A percentile compares a stretch with the other conserved stretches of the same genome.
Evolutionary conservation across 2,113 vertebrate species (phyloP).

Genomic region (Mesembrinibis cayennensis): DNA sequence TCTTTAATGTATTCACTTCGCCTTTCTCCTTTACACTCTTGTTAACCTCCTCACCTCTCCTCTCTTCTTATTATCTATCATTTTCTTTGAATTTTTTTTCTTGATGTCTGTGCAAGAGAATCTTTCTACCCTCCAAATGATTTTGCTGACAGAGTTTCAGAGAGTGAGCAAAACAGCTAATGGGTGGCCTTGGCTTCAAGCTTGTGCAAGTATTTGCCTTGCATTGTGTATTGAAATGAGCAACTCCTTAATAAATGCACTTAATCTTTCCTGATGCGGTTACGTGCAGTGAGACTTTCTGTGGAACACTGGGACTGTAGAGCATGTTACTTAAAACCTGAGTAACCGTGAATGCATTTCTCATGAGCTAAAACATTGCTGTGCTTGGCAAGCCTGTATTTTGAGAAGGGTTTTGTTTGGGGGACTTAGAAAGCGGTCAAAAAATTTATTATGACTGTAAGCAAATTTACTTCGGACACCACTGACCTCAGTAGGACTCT

Average conservation of each 20-base stretch:
- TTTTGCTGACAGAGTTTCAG: background rate
- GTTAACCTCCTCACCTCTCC: background rate
- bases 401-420: background rate
- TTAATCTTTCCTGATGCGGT: background rate
- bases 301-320: background rate
- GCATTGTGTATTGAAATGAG: background rate
- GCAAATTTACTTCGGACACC: background rate
- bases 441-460: background rate
- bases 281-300: background rate
- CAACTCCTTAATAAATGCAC: background rate
- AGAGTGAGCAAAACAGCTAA: background rate
- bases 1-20: background rate
- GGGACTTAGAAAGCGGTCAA: background rate
- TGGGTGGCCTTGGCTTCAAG: background rate
- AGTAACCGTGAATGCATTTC: background rate
- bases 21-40: background rate
- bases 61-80: accelerated
- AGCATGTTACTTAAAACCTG: background rate
- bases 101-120: background rate
- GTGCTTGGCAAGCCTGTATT: background rate
- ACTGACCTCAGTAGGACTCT: background rate
- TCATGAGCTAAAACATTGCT: background rate
- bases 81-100: background rate
- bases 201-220: background rate
- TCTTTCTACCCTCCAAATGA: background rate